Percentiles rank a stretch among this genome's conserved stretches.
These are phyloP conservation scores for Oryzias woworae DNA, from an alignment of 2,113 vertebrate species.

Conservation along the genomic window DNA sequence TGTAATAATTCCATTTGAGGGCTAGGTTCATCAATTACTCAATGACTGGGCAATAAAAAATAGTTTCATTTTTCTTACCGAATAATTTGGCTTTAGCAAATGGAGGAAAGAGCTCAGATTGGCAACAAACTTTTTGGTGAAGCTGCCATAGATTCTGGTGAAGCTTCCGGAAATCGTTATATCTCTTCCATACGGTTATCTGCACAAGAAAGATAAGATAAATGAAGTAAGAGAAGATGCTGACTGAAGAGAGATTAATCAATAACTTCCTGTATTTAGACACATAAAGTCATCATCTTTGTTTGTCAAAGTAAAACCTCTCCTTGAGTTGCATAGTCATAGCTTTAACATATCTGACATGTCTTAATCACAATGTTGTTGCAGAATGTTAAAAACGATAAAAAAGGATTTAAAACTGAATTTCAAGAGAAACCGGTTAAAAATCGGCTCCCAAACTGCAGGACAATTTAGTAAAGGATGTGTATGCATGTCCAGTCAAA, in stretches of 20 bases:
- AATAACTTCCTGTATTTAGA: not conserved
- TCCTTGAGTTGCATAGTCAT: too few species aligned
- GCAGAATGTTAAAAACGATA: too few species aligned
- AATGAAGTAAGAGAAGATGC: not conserved
- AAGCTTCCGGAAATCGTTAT: conserved; percentile 97
- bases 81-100: conserved; percentile 97
- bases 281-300: not conserved
- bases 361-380: too few species aligned
- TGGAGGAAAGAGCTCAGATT: conserved; percentile 93
- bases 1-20: not conserved
- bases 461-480: conserved; percentile 11
- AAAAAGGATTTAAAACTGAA: too few species aligned
- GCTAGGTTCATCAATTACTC: not conserved
- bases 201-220: conserved; percentile 53
- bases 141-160: conserved; percentile 96
- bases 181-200: conserved; percentile 98
- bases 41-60: too few species aligned
- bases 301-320: not conserved
- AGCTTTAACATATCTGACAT: too few species aligned
- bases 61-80: conserved; percentile 78
- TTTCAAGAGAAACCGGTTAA: conserved; percentile 14
- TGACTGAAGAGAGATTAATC: not conserved
- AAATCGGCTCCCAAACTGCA: conserved; percentile 17
- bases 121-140: conserved; percentile 88
- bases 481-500: conserved; percentile 19